Base-by-base conservation (phyloP, 2,888 invertebrate species). In the Thymelicus sylvestris region DNA sequence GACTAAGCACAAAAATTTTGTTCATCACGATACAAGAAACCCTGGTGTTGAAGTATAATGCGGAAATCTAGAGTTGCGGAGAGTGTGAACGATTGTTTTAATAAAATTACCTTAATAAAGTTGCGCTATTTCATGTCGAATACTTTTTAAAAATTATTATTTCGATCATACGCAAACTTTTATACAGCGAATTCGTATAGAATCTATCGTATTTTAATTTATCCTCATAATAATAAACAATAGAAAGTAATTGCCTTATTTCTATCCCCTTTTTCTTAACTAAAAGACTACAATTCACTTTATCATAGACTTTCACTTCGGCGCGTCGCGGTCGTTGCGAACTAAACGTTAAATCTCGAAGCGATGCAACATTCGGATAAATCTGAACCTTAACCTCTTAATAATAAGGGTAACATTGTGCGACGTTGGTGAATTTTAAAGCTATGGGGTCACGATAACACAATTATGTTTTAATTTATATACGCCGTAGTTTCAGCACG, bases 401-500 rank as follows among this genome's bases (percentile, higher is more conserved):
- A 10, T 2, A 64, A 47, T 69, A 60, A 64, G 39, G 48, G 15
- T 7, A 24, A 24, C 10, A 8, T n/a, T 12, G 10, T 52, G 15
- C 44, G 24, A 31, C 12, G 64, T 50, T 65, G n/a, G 59, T 69
- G 39, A 60, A 69, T 50, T 59, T 48, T n/a, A 91, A 89, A 87
- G 86, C 88, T 19, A 86, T 86, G 86, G 86, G 90, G 91, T 92
- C 92, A 92, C 93, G 93, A 93, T 92, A 93, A 90, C 87, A 91
- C 93, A 93, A 93, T 93, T 93, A 93, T 88, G 89, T 91, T 92
- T 91, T 93, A 93, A 93, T 93, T 93, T 93, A 93, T 93, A 93
- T 90, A 83, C 89, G 84, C 85, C 83, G 79, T 78, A 81, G 83
- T 82, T 31, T 84, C 84, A 88, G 87, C 93, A 93, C 93, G 93